These are phyloP conservation scores for Pseudochromis fuscus DNA, from an alignment of 2,797 vertebrate species.

Conservation along the genomic window DNA sequence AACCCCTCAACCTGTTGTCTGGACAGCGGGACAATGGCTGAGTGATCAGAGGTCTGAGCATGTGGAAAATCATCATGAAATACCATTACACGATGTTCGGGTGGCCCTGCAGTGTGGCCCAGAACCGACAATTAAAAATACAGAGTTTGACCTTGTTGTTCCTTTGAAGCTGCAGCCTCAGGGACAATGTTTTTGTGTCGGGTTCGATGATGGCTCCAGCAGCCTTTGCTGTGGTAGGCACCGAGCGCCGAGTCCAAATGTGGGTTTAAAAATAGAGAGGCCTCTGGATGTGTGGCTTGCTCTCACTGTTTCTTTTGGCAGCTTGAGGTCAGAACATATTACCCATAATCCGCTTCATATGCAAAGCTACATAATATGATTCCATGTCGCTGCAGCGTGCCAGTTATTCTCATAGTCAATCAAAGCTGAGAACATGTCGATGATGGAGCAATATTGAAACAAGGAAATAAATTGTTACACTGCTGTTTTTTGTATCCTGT, in stretches of 20 bases:
- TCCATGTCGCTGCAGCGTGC: slow-evolving; percentile 43
- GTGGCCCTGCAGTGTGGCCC: slow-evolving; percentile 28
- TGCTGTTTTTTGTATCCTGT: slow-evolving; percentile 54
- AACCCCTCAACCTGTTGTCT: slow-evolving; percentile 37
- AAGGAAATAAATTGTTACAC: slow-evolving; percentile 59
- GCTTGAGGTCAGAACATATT: slow-evolving; percentile 70
- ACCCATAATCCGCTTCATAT: slow-evolving; percentile 75
- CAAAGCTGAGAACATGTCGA: slow-evolving; percentile 47
- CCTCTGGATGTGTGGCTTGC: slow-evolving; percentile 76
- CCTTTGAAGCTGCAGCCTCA: slow-evolving; percentile 71
- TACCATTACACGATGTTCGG: slow-evolving; percentile 49
- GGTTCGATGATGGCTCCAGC: slow-evolving; percentile 60
- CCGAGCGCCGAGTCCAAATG: slow-evolving; percentile 63
- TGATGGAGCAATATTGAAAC: slow-evolving; percentile 46
- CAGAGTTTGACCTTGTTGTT: slow-evolving; percentile 75
- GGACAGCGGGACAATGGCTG: slow-evolving; percentile 59
- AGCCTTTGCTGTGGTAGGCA: slow-evolving; percentile 78
- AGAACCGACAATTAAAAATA: slow-evolving; percentile 66
- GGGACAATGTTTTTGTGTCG: slow-evolving; percentile 75
- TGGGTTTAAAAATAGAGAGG: slow-evolving; percentile 80
- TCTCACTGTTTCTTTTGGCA: slow-evolving; percentile 78
- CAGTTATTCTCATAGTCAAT: slow-evolving; percentile 66
- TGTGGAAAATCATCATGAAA: slow-evolving; percentile 39
- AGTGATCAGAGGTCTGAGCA: slow-evolving; percentile 62
- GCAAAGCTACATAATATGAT: slow-evolving; percentile 59